Evolutionary conservation across 2,113 vertebrate genomes (phyloP).

Genomic region (Corapipo altera): DNA sequence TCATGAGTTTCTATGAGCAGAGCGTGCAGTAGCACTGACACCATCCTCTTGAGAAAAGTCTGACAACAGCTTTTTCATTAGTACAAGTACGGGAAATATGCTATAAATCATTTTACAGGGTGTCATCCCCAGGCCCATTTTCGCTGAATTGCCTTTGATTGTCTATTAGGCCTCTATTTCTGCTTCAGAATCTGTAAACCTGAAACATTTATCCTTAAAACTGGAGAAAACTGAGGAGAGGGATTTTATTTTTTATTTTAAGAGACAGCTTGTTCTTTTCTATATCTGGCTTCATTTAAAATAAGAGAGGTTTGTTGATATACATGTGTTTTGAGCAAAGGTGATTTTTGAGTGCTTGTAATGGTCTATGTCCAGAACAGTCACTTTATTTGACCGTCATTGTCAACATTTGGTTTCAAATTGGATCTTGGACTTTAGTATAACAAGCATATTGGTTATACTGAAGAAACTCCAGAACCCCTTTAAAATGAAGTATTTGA

Average conservation of each 20-base stretch:
- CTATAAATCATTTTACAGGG: constrained; percentile 71
- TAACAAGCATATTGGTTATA: neutral
- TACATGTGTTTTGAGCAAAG: neutral
- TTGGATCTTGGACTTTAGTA: neutral
- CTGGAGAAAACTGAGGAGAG: neutral
- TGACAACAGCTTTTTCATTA: constrained; percentile 79
- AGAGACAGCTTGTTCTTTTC: neutral
- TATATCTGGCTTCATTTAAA: neutral
- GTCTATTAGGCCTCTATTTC: neutral
- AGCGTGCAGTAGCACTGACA: constrained; percentile 48
- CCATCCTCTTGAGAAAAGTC: constrained; percentile 63
- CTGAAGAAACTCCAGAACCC: neutral
- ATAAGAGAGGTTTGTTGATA: neutral
- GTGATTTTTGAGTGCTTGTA: neutral
- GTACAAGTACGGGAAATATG: constrained; percentile 54
- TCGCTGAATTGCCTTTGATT: constrained; percentile 44
- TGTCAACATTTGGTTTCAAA: neutral
- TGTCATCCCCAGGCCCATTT: constrained; percentile 57
- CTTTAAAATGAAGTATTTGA: neutral
- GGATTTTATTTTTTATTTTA: neutral
- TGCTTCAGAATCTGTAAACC: constrained; percentile 7
- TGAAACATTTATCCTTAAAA: constrained; percentile 9
- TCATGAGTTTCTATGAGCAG: constrained; percentile 61
- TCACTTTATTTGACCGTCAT: neutral
- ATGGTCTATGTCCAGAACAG: neutral